Conservation (phyloP, 2,888 invertebrate genomes). For the Eulithis prunata region DNA sequence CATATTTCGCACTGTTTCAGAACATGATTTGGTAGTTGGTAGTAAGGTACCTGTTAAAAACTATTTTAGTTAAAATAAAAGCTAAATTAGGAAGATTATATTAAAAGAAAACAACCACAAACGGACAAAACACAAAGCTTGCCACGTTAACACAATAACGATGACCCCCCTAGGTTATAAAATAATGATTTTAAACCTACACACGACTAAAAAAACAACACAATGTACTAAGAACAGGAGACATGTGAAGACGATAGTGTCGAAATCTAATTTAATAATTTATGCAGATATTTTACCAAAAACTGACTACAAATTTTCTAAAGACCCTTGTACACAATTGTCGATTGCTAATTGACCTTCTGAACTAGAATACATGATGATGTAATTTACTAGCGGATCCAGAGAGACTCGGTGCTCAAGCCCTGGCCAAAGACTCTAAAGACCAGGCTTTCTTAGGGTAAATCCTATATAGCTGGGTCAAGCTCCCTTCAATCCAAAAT, state of each 20-base stretch:
- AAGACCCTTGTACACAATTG: background rate
- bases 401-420: too few species aligned
- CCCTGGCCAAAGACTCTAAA: too few species aligned
- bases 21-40: too few species aligned
- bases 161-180: background rate
- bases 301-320: too few species aligned
- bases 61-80: background rate
- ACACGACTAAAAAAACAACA: background rate
- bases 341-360: background rate
- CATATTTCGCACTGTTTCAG: too few species aligned
- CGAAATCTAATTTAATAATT: too few species aligned
- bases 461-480: too few species aligned
- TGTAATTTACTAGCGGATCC: too few species aligned
- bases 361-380: background rate
- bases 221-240: background rate
- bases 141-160: background rate
- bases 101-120: background rate
- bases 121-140: constrained; percentile 1
- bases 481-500: too few species aligned
- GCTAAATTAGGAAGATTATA: background rate
- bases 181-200: background rate
- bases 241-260: background rate
- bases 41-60: background rate
- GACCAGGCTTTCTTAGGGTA: too few species aligned
- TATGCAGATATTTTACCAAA: too few species aligned